Base-by-base conservation (phyloP, 1,140 invertebrate species). In the Drosophila bocki region DNA sequence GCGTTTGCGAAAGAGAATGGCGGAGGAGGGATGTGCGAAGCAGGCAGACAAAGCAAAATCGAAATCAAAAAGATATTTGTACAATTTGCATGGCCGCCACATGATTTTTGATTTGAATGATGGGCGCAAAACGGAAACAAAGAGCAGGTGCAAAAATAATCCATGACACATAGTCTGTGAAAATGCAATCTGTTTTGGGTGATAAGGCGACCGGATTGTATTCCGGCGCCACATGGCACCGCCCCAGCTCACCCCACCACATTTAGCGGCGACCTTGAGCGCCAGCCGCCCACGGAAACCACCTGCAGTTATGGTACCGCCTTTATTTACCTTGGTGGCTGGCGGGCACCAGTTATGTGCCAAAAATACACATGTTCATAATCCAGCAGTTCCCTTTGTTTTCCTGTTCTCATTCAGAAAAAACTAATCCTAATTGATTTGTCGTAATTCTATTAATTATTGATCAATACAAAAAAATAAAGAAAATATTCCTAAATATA, bases 61-160 rank as follows among this genome's bases (percentile, higher is more conserved):
- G 17, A 39, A 70, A 26, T 29, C 11, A 29, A 63, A 71, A 37
- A 39, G 19, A 54, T 54, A 54, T 54, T 59, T 47, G 44, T 47
- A 59, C 69, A 72, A 59, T 72, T 72, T 72, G 44, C 61, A 60
- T 65, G 45, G 59, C 41, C 53, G 71, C 54, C 64, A 67, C 75
- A 82, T 48, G 59, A 51, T 65, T 41, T 62, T 45, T 37, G 45
- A 67, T 33, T 59, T 48, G 39, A 74, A 72, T 45, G 26, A 42
- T 45, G 42, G 33, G 29, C n/a, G 33, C 61, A 61, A 91, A 93
- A 92, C 70, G 84, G 92, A 75, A 91, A 91, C 93, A 75, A 77
- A 83, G 59, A 76, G 71, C 79, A 80, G 78, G 60, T 91, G 70
- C 60, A 50, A 85, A 90, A 64, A 63, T 67, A 78, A 47, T 65